Percentiles rank a stretch among this genome's conserved stretches.
Conservation (phyloP, 2,888 invertebrate species). For the Microctonus brassicae region DNA sequence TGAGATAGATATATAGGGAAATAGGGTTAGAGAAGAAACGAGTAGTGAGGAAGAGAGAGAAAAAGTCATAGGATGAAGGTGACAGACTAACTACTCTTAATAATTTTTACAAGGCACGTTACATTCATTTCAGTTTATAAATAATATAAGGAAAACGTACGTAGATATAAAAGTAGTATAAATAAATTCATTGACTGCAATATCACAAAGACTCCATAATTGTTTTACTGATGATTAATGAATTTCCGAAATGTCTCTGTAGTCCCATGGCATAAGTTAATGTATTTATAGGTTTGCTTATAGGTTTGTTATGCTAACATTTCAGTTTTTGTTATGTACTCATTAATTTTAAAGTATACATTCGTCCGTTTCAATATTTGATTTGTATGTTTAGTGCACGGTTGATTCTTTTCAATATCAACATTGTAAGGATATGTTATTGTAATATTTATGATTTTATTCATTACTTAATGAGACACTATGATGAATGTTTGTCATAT, state of each 20-base stretch:
- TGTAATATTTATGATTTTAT: too few relatives aligned
- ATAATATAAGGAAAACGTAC: background rate
- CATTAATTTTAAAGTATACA: background rate
- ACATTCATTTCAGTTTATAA: background rate
- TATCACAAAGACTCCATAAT: too few relatives aligned
- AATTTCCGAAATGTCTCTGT: too few relatives aligned
- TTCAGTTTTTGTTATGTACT: too few relatives aligned
- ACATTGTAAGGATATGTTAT: background rate
- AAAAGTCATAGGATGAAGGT: constrained; percentile 17
- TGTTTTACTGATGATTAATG: too few relatives aligned
- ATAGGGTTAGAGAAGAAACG: background rate
- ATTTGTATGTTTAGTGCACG: background rate
- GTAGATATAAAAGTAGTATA: too few relatives aligned
- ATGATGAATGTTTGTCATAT: too few relatives aligned
- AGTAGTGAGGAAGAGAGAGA: background rate
- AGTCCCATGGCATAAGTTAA: too few relatives aligned
- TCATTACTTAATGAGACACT: too few relatives aligned
- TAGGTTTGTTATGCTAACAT: too few relatives aligned
- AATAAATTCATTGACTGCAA: background rate
- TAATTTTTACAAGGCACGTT: constrained; percentile 20
- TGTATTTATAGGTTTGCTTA: too few relatives aligned
- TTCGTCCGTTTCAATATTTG: background rate
- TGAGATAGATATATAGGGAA: background rate
- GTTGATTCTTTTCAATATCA: background rate
- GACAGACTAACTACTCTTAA: constrained; percentile 34